Conservation (phyloP, 2,113 vertebrate species). For the Eulacestoma nigropectus region DNA sequence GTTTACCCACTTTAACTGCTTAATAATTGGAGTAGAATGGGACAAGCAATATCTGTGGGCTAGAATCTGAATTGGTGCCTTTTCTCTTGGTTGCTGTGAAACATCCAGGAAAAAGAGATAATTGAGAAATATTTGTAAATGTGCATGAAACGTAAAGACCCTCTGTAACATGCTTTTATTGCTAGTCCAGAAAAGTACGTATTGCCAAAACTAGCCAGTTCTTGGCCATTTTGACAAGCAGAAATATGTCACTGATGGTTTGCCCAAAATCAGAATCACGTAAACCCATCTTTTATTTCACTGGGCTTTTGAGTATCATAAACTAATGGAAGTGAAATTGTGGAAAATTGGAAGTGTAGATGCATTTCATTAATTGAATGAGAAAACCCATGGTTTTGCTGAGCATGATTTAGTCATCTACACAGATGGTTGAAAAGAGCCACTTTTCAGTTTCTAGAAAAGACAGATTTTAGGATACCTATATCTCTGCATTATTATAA, state of each 20-base stretch:
- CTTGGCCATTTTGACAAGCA: background rate
- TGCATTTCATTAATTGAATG: background rate
- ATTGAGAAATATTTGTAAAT: background rate
- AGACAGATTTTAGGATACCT: background rate
- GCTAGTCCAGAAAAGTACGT: background rate
- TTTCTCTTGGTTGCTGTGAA: background rate
- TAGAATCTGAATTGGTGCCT: background rate
- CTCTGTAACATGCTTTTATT: background rate
- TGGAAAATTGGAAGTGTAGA: too few relatives aligned
- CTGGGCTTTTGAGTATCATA: background rate
- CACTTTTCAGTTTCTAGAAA: background rate
- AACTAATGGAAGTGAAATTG: background rate
- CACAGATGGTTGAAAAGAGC: background rate
- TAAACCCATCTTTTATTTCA: background rate
- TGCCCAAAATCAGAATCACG: background rate
- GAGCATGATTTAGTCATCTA: background rate
- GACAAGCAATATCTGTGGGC: background rate
- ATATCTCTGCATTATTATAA: background rate
- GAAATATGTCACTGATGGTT: background rate
- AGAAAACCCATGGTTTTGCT: background rate
- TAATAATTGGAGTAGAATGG: background rate
- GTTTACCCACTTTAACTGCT: background rate
- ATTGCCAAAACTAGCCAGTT: background rate
- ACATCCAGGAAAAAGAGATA: background rate
- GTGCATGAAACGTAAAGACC: background rate